Evolutionary conservation across 2,113 vertebrate genomes (phyloP).

Genomic region (Carlito syrichta): DNA sequence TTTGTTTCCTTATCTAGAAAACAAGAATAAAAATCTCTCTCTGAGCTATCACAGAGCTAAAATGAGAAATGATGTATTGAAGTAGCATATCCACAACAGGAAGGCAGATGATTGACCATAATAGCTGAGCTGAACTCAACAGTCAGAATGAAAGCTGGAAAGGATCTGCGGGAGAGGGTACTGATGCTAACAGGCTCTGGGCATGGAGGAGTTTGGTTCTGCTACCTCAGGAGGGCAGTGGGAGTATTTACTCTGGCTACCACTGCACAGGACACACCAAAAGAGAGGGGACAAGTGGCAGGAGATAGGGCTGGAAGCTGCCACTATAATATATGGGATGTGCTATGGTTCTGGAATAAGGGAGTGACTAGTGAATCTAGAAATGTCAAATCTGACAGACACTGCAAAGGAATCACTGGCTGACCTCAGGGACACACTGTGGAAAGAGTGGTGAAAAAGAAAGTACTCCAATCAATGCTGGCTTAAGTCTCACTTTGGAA

Average conservation of each 20-base stretch:
- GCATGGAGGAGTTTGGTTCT: neutral
- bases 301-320: neutral
- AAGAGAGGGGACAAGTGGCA: neutral
- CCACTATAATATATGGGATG: neutral
- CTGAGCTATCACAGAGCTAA: neutral
- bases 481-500: conserved; percentile 27
- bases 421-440: neutral
- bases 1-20: conserved; percentile 22
- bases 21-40: neutral
- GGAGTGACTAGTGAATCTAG: neutral
- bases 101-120: too few relatives aligned
- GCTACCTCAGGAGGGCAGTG: neutral
- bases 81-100: neutral
- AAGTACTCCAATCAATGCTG: neutral
- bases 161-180: neutral
- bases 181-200: neutral
- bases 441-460: neutral
- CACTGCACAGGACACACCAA: neutral
- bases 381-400: neutral
- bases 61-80: neutral
- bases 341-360: neutral
- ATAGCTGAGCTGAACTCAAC: neutral
- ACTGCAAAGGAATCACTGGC: neutral
- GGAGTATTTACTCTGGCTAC: neutral
- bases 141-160: neutral